Conservation (phyloP, 2,888 invertebrate genomes). For the Rhagophthalmus giganteus region DNA sequence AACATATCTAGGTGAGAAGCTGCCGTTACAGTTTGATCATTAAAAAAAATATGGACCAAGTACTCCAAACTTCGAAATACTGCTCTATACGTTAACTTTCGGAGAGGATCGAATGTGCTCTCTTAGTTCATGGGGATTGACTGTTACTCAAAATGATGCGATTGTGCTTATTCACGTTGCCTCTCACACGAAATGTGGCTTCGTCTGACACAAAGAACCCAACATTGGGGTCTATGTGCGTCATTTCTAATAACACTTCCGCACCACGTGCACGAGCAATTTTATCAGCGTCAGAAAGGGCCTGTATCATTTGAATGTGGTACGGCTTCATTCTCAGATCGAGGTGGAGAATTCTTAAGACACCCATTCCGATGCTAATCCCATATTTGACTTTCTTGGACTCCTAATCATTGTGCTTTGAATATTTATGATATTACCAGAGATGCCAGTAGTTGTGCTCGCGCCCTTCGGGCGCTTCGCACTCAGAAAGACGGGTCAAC, state of each 20-base stretch:
- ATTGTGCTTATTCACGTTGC: background rate
- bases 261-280: background rate
- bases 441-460: too few species aligned
- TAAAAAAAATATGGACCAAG: constrained; percentile 8
- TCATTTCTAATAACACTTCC: background rate
- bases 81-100: background rate
- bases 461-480: too few species aligned
- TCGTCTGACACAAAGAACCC: background rate
- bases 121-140: constrained; percentile 3
- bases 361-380: constrained; percentile 1
- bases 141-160: background rate
- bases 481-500: too few species aligned
- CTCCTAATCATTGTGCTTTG: constrained; percentile 5
- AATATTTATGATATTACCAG: constrained; percentile 2
- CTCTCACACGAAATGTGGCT: constrained; percentile 1
- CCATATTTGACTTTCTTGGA: constrained; percentile 2
- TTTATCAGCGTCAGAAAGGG: background rate
- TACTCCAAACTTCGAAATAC: constrained; percentile 3
- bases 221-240: background rate
- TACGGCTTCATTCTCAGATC: background rate
- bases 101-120: constrained; percentile 1
- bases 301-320: constrained; percentile 1
- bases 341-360: constrained; percentile 1
- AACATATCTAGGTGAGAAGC: constrained; percentile 1
- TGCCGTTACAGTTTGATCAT: constrained; percentile 2